Evolutionary conservation across 2,797 vertebrate genomes (phyloP).

Genomic region (Eidolon dupreanum): DNA sequence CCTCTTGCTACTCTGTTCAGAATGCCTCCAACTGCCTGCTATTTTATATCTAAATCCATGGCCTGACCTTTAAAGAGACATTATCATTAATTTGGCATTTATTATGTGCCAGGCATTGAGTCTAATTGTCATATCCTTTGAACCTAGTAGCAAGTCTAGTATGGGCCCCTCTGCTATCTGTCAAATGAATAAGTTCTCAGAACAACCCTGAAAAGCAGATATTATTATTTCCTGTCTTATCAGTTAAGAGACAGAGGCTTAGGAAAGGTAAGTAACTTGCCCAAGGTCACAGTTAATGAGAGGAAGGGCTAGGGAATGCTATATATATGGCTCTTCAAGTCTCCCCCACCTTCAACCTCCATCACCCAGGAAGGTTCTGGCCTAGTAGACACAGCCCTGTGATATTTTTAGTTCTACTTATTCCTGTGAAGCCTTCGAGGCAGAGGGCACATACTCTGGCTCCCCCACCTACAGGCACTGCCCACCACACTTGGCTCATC

Average conservation of each 20-base stretch:
- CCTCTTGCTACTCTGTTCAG: background rate
- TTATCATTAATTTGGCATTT: background rate
- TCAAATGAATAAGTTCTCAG: background rate
- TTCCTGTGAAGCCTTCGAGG: background rate
- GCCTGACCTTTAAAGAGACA: conserved; percentile 38
- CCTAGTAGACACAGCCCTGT: background rate
- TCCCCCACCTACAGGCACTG: background rate
- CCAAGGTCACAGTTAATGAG: background rate
- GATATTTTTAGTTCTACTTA: background rate
- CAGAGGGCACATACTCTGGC: background rate
- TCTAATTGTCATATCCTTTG: background rate
- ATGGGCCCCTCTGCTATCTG: background rate
- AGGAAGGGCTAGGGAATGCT: background rate
- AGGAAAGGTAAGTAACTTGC: background rate
- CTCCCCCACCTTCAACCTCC: background rate
- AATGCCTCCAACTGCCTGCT: conserved; percentile 16
- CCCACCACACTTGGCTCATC: background rate
- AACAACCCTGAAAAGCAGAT: background rate
- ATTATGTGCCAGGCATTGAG: background rate
- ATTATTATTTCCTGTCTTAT: background rate
- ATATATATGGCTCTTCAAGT: background rate
- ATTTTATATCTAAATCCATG: background rate
- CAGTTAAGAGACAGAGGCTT: background rate
- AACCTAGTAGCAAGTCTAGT: background rate
- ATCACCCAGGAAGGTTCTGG: background rate